Base-by-base conservation (phyloP, 2,888 invertebrate species). In the Drosophila prolongata region DNA sequence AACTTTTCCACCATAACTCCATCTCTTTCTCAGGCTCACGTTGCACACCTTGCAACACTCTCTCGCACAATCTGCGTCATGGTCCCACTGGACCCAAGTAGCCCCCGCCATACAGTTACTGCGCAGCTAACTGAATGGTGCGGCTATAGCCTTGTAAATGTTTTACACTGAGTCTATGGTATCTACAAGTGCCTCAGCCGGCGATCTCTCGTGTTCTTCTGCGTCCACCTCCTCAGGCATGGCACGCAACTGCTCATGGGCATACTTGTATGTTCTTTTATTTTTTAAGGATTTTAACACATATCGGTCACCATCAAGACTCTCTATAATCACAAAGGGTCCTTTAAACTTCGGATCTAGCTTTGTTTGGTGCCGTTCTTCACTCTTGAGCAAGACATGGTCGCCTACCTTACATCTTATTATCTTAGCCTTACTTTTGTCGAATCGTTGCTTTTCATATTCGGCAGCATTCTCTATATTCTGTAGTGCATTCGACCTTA, bases 281-380 rank as follows among this genome's bases (percentile, higher is more conserved):
- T 14, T 40, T 16, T 16, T 42, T 10, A 42, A 4, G 3, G 40
- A 10, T 42, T 16, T 16, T 3, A 42, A 1, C 9, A 42, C 6
- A 42, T 42, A 42, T 42, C 42, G 42, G 42, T 42, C 16, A 42
- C 42, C 42, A 16, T 42, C 42, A 42, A 42, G 42, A 9, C 16
- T 42, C 9, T 40, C 42, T 16, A 16, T 16, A 10, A 42, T 16
- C 16, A 42, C 42, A 42, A 16, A 42, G 10, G 16, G 16, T 14
- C 42, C 16, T 16, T 16, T 16, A 16, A 42, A 16, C 42, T 16
- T 16, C 38, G 38, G 38, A 38, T 38, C 38, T 37, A 37, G 13
- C 13, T 37, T 37, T 37, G 13, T 37, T 37, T 37, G 13, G 13
- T 37, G 37, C 37, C 37, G n/a, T 38, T 38, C 38, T n/a, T 16